These are phyloP conservation scores for Drosophila tani DNA, from an alignment of 1,140 invertebrate genomes.

Conservation along the genomic window DNA sequence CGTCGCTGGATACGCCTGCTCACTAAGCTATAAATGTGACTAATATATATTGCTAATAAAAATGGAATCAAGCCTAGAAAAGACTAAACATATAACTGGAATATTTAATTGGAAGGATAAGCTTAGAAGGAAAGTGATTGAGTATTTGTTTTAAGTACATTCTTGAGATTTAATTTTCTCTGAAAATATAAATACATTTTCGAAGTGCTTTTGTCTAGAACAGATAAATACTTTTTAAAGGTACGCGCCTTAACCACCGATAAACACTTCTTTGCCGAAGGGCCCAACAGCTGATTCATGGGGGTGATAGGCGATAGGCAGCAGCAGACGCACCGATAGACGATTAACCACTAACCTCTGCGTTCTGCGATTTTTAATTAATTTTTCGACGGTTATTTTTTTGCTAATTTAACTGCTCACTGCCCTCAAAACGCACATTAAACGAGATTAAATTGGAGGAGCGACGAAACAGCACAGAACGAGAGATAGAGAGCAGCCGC, in stretches of 20 bases:
- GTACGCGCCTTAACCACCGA: background rate
- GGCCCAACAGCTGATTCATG: conserved; percentile 10
- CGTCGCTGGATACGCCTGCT: conserved; percentile 76
- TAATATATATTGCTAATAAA: conserved; percentile 17
- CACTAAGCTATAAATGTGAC: conserved; percentile 58
- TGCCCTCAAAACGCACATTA: background rate
- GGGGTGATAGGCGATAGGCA: conserved; percentile 1
- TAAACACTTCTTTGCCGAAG: background rate
- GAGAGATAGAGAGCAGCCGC: background rate
- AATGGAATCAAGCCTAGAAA: conserved; percentile 1
- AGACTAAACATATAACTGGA: background rate
- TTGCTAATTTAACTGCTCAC: background rate
- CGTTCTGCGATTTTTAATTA: conserved; percentile 2
- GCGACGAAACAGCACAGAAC: background rate
- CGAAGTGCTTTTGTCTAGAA: no score
- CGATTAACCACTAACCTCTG: conserved; percentile 2
- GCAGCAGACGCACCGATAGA: conserved; percentile 9
- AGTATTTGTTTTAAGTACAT: background rate
- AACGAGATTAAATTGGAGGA: background rate
- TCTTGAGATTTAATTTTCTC: no score
- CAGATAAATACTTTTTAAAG: background rate
- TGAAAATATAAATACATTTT: no score
- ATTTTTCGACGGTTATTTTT: conserved; percentile 11
- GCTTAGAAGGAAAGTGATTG: background rate
- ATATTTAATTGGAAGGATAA: background rate